phyloP scores from a whole-genome alignment of 2,113 vertebrate genomes.

The Hymenochirus boettgeri region DNA sequence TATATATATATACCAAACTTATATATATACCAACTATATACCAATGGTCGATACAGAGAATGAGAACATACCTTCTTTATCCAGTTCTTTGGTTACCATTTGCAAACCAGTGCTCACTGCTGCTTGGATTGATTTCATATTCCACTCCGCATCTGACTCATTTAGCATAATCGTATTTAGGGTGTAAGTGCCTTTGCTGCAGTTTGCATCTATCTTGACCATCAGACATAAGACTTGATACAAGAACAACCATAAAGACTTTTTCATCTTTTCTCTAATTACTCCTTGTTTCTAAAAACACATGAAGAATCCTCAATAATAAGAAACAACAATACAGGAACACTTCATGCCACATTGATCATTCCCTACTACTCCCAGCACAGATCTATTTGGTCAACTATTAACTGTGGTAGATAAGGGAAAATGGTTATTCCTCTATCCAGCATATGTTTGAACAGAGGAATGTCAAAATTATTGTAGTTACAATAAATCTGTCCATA shows the following conservation, averaged over 20 bases:
- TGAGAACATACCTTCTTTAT: constrained; percentile 53
- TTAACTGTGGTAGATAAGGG: constrained; percentile 57
- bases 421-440: constrained; percentile 59
- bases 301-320: neutral
- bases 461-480: constrained; percentile 61
- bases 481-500: constrained; percentile 2
- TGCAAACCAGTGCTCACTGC: constrained; percentile 60
- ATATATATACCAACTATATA: too few species aligned
- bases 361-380: constrained; percentile 51
- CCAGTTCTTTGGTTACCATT: constrained; percentile 53
- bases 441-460: constrained; percentile 57
- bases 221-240: constrained; percentile 33
- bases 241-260: neutral
- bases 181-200: constrained; percentile 45
- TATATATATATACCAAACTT: too few species aligned
- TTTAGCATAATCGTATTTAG: constrained; percentile 85
- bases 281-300: neutral
- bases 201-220: constrained; percentile 33
- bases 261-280: constrained; percentile 2
- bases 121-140: constrained; percentile 47
- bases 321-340: constrained; percentile 26
- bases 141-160: constrained; percentile 65
- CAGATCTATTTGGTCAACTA: constrained; percentile 50
- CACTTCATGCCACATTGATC: constrained; percentile 45
- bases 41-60: too few species aligned